phyloP scores from a whole-genome alignment of 2,113 vertebrate species.

The Chloebia gouldiae region DNA sequence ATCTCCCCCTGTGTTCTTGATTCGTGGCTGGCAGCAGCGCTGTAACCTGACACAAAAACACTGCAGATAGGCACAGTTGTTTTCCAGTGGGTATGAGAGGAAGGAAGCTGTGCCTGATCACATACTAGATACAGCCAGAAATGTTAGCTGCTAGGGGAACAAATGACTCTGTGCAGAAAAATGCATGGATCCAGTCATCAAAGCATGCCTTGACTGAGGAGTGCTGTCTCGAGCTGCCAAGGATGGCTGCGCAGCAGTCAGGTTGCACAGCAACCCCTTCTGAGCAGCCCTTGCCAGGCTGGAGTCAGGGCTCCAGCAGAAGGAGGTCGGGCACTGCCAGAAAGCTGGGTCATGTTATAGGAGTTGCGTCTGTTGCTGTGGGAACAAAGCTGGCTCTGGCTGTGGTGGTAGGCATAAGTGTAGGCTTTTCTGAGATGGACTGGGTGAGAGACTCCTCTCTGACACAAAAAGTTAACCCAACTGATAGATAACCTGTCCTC shows the following conservation, averaged over 20 bases:
- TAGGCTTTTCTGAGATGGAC: neutral
- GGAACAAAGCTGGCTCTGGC: neutral
- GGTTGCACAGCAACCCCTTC: conserved; percentile 31
- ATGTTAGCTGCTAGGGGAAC: conserved; percentile 41
- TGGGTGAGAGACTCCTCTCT: neutral
- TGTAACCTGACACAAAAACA: conserved; percentile 6
- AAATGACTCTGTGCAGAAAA: conserved; percentile 2
- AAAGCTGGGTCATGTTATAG: neutral
- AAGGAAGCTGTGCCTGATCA: conserved; percentile 5
- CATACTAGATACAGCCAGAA: neutral
- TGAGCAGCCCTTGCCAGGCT: neutral
- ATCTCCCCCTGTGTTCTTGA: fast-evolving
- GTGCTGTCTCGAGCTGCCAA: neutral
- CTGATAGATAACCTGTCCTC: neutral
- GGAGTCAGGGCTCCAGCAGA: neutral
- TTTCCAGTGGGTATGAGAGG: conserved; percentile 6
- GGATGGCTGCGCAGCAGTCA: neutral
- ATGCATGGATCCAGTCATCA: conserved; percentile 9
- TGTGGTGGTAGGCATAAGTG: neutral
- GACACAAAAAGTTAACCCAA: neutral
- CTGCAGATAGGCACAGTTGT: neutral
- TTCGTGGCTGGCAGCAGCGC: fast-evolving
- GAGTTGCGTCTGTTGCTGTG: neutral
- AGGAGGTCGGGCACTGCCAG: neutral
- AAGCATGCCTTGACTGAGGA: neutral